Evolutionary conservation across 2,888 invertebrate genomes (phyloP), one percentile per base, ranked within the genome.

Genomic region (Drosophila heteroneura): DNA sequence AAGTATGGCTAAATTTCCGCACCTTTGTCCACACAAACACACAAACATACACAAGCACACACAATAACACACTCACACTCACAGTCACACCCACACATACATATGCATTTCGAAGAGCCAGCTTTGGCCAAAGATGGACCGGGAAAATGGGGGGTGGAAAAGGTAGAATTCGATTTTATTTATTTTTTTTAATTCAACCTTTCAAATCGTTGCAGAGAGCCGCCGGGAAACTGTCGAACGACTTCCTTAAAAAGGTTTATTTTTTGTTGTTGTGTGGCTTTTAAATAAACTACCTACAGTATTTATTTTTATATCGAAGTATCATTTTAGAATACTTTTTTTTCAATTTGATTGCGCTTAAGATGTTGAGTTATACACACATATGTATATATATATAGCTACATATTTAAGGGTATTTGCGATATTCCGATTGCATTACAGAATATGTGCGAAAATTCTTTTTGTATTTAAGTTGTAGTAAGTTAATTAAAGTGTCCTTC

Each of bases 1-100:
- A 88, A 82, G 77, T 80, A 80, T 77, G 74, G 73, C 90, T 85
- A 82, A 85, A 75, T 85, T 89, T 88, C 77, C 85, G 83, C 74
- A 79, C 84, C 82, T 83, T 63, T 78, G 61, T 73, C 53, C 66
- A 62, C 60, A 39, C 61, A 75, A 26, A 54, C 30, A 66, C 63
- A 76, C 22, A 71, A 35, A 51, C 41, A 49, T 57, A 49, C 56
- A 52, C 44, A 65, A 47, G 22, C 22, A 22, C 14, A 47, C 22
- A 22, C 58, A 22, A 22, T 7, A 44, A 7, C 14, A 22, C 47
- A 59, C 35, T 51, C 47, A n/a, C 26, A 22, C 51, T 52, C 30
- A 52, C 28, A 61, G 54, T 9, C 22, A 33, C 41, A 28, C 26
- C 28, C 28, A 54, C 28, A 60, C 54, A 22, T 19, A 51, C 41